Percentiles rank a stretch among this genome's conserved stretches.
phyloP scores from a whole-genome alignment of 2,113 vertebrate genomes.

The Lichenostomus cassidix region DNA sequence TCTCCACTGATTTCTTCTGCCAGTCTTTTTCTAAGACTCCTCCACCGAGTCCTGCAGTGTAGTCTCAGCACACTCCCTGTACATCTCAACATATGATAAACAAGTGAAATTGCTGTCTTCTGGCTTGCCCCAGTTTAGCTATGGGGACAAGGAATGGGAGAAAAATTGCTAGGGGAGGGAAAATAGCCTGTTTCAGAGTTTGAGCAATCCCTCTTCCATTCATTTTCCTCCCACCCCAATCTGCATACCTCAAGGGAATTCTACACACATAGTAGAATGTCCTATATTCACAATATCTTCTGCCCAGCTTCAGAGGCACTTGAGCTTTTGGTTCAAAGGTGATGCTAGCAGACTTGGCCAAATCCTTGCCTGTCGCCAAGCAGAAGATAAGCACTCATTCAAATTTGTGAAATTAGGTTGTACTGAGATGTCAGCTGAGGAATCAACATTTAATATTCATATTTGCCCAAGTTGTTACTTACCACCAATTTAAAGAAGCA shows the following conservation, averaged over 20 bases:
- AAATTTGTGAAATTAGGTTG: not conserved
- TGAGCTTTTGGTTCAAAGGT: not conserved
- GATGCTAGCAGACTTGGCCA: not conserved
- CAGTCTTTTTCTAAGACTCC: not conserved
- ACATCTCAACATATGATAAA: not conserved
- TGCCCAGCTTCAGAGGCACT: not conserved
- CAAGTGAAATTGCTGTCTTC: not conserved
- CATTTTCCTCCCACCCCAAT: not conserved
- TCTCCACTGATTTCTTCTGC: not conserved
- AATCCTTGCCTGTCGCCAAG: not conserved
- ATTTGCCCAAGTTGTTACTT: not conserved
- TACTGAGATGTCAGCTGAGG: not conserved
- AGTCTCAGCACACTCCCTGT: not conserved
- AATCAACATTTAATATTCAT: not conserved
- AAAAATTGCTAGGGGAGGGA: not conserved
- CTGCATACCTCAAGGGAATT: not conserved
- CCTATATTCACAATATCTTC: not conserved
- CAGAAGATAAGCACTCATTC: not conserved
- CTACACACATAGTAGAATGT: fast-evolving
- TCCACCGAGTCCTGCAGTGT: not conserved
- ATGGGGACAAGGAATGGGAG: not conserved
- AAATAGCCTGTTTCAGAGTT: not conserved
- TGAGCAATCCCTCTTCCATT: not conserved
- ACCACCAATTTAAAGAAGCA: not conserved
- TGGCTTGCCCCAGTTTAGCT: not conserved